Conservation (phyloP, 2,888 invertebrate species). For the Thumatha senex region DNA sequence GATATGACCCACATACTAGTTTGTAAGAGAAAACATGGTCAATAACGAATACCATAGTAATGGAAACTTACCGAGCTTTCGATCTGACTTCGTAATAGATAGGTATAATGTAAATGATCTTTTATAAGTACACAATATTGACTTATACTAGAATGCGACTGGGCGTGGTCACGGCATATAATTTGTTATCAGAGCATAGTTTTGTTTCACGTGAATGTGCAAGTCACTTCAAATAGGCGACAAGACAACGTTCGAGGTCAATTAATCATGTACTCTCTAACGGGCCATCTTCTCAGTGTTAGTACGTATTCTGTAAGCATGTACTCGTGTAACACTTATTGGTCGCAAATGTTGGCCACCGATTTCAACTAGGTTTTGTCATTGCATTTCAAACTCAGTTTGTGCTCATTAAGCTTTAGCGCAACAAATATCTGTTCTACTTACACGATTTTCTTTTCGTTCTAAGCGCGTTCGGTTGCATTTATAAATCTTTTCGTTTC, state of each 20-base stretch:
- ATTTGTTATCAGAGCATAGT: slow-evolving; percentile 54
- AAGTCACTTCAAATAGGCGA: slow-evolving; percentile 55
- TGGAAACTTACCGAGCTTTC: slow-evolving; percentile 59
- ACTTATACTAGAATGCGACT: slow-evolving; percentile 62
- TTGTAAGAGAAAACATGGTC: slow-evolving; percentile 63
- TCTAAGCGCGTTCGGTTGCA: slow-evolving; percentile 16
- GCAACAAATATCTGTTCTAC: slow-evolving; percentile 32
- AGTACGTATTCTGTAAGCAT: slow-evolving; percentile 58
- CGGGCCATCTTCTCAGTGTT: slow-evolving; percentile 65
- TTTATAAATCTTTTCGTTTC: slow-evolving; percentile 35
- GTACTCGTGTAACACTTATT: slow-evolving; percentile 59
- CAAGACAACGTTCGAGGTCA: slow-evolving; percentile 56
- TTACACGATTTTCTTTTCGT: slow-evolving; percentile 28
- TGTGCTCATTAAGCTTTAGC: slow-evolving; percentile 37
- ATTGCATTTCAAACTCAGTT: slow-evolving; percentile 41
- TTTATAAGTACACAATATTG: slow-evolving; percentile 53
- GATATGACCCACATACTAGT: slow-evolving; percentile 58
- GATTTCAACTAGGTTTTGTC: slow-evolving; percentile 37
- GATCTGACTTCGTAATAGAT: slow-evolving; percentile 60
- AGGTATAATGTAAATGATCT: slow-evolving; percentile 62
- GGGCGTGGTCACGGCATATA: slow-evolving; percentile 58
- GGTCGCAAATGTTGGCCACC: slow-evolving; percentile 52
- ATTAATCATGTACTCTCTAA: slow-evolving; percentile 58
- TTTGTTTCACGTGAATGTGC: slow-evolving; percentile 60
- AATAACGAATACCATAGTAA: slow-evolving; percentile 57